Evolutionary conservation across 1,140 invertebrate genomes (phyloP), one percentile per base, ranked within the genome.

Genomic region (Temnothorax nylanderi): DNA sequence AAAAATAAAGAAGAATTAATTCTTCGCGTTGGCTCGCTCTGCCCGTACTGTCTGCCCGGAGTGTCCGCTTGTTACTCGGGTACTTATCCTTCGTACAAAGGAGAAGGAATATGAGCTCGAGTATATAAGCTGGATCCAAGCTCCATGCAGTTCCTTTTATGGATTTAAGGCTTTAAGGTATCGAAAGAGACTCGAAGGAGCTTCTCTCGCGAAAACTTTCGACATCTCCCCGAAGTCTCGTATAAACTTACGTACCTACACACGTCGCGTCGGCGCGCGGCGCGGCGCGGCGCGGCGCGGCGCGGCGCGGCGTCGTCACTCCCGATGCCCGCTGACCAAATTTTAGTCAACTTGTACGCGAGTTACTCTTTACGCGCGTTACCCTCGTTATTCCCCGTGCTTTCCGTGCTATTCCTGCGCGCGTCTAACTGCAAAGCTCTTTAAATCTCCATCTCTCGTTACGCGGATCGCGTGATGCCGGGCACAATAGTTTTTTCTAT

Each of bases 181-280:
- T 54, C 47, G 26, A 44, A 64, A 41, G 64, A 37, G 13, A 13
- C n/a, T 26, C 16, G n/a, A 8, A 26, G 13, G 18, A 65, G 18
- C 0, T 54, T 47, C 13, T 49, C 44, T 80, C 47, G 60, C 37
- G n/a, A 32, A 80, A 80, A 80, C 62, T 69, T 80, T 77, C 49
- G 34, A 37, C n/a, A 37, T 78, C 26, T 49, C 44, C 65, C 37
- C 34, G 21, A 56, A 44, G 13, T 71, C 51, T 32, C 64, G 37
- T 56, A 67, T 51, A 56, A 71, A 69, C 26, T 80, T 54, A 26
- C 26, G 26, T 26, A 26, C 26, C 2, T 49, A 32, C 49, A 56
- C 21, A 56, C 51, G 34, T 67, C 64, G 18, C 26, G 26, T 26
- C 1, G 26, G 26, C 26, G 26, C 26, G 26, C 26, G 26, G 26